Percentiles rank a stretch among this genome's conserved stretches.
phyloP scores from a whole-genome alignment of 2,797 vertebrate genomes.

The Apogon talboti region DNA sequence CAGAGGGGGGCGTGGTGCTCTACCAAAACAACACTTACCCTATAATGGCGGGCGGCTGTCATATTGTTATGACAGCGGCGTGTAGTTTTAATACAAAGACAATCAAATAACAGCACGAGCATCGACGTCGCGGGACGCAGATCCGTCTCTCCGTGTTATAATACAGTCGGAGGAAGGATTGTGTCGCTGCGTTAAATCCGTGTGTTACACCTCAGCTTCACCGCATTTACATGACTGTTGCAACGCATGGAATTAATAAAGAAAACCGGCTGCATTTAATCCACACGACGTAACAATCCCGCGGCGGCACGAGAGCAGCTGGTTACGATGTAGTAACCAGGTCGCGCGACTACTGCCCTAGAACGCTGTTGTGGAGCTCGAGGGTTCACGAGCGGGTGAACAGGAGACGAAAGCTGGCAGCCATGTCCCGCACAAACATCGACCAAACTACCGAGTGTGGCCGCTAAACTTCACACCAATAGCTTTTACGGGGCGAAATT shows the following conservation, averaged over 20 bases:
- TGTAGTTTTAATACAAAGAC: slow-evolving; percentile 37
- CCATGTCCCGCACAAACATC: slow-evolving; percentile 29
- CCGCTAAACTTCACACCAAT: slow-evolving; percentile 10
- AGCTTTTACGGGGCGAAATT: fast-evolving
- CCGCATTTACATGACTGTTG: background rate
- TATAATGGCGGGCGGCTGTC: slow-evolving; percentile 82
- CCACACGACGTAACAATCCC: slow-evolving; percentile 28
- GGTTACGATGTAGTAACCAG: slow-evolving; percentile 29
- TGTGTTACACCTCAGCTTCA: background rate
- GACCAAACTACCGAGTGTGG: slow-evolving; percentile 16
- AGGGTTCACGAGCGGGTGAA: slow-evolving; percentile 68
- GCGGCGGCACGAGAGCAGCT: slow-evolving; percentile 45
- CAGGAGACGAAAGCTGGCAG: slow-evolving; percentile 41
- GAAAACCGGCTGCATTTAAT: slow-evolving; percentile 8
- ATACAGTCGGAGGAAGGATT: too few species aligned
- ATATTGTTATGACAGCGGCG: slow-evolving; percentile 72
- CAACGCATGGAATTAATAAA: background rate
- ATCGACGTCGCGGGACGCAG: too few species aligned
- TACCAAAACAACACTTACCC: slow-evolving; percentile 77
- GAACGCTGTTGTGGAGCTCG: slow-evolving; percentile 32
- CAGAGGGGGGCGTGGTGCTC: slow-evolving; percentile 82
- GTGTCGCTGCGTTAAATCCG: too few species aligned
- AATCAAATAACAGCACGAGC: background rate
- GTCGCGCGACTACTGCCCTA: slow-evolving; percentile 52
- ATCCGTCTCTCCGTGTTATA: too few species aligned